These are phyloP conservation scores for Tupiocoris notatus DNA, from an alignment of 2,888 invertebrate species.

Conservation along the genomic window DNA sequence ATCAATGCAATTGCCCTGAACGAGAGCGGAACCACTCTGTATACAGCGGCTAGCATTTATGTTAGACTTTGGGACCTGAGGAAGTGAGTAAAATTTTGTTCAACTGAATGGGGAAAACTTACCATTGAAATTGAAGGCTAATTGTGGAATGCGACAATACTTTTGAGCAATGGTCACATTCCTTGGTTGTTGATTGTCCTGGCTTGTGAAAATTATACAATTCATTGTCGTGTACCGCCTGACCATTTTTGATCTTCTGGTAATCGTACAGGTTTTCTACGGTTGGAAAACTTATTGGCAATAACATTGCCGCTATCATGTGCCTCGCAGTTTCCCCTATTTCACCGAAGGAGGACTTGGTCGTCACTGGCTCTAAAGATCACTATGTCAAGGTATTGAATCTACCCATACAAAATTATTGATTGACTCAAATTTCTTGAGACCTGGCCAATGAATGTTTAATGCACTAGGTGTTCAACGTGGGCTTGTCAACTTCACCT, in stretches of 20 bases:
- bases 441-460: neutral
- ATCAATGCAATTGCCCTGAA: conserved; percentile 70
- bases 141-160: too few species aligned
- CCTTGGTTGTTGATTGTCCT: too few species aligned
- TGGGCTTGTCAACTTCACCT: neutral
- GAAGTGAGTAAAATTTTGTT: conserved; percentile 57
- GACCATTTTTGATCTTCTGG: neutral
- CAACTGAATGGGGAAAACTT: too few species aligned
- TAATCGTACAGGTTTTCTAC: conserved; percentile 64
- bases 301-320: conserved; percentile 82
- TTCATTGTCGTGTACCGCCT: too few species aligned
- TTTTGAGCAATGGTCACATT: too few species aligned
- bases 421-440: conserved; percentile 50
- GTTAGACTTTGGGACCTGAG: conserved; percentile 82
- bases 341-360: conserved; percentile 61
- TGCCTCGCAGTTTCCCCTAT: conserved; percentile 67
- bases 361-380: conserved; percentile 82
- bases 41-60: conserved; percentile 76
- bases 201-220: too few species aligned
- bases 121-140: too few species aligned
- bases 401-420: too few species aligned
- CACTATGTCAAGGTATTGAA: conserved; percentile 77
- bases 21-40: conserved; percentile 62
- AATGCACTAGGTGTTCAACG: conserved; percentile 55
- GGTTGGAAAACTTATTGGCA: conserved; percentile 71